Evolutionary conservation across 1,140 invertebrate species (phyloP), one percentile per base, ranked within the genome.

Genomic region (Drosophila lowei): DNA sequence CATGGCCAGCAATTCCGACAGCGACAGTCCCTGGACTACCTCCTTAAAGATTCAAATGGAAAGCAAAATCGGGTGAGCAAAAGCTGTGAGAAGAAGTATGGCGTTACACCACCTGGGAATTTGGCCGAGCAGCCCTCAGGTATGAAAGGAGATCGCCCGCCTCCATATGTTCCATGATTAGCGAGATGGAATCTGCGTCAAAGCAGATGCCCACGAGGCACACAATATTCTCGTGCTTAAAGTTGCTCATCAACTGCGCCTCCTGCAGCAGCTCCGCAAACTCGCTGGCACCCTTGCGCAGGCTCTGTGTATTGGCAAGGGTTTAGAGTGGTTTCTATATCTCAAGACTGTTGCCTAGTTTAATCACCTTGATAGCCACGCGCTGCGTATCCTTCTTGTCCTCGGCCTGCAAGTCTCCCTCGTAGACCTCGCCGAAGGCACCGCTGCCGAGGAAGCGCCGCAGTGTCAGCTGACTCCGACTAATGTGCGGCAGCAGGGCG

Each of bases 161-260:
- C 92, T 98, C 96, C 99, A 99, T 99, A 7, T 99, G 93, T 92
- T 99, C 98, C 93, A 99, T 95, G 15, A 99, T 95, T 46, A 99
- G 95, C 73, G 97, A 97, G 73, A 97, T 96, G 9, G 97, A 95
- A 86, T 99, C 97, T 53, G 96, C 96, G 90, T 99, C 97, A 2
- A 98, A 93, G 91, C 98, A 99, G 2, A 99, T 97, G 0, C 98
- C 98, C 3, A 99, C 92, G 6, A 99, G 93, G 77, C 96, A 94
- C 6, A 99, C 92, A 38, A 99, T 99, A 90, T 99, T 97, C 42
- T 98, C 96, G 90, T 99, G 98, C 79, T 97, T 96, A 88, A 99
- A 99, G 80, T 98, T 97, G 63, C 97, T 98, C 98, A 99, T 99
- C 38, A 99, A 90, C 79, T 97, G 95, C 0, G 98, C 98, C 92